These are phyloP conservation scores for Pristionchus maxplancki DNA, from an alignment of 2,888 invertebrate species.

Conservation along the genomic window DNA sequence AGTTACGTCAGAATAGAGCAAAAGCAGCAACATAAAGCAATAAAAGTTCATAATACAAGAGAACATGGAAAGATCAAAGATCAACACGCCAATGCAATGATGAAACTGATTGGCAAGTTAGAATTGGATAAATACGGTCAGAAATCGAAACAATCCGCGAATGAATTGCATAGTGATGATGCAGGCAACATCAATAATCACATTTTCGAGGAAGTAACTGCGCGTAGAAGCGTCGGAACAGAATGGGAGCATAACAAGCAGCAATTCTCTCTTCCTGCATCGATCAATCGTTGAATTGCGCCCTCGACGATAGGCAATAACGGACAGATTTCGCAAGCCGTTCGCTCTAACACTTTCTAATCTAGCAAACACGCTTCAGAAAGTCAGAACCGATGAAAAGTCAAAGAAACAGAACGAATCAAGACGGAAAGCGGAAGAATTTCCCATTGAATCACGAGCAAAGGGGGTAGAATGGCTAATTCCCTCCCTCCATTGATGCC, in stretches of 20 bases:
- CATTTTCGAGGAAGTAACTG: neutral
- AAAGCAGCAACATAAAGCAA: neutral
- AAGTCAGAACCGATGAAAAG: neutral
- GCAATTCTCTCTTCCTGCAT: neutral
- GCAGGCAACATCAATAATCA: neutral
- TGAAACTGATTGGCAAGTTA: too few species aligned
- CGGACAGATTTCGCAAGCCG: neutral
- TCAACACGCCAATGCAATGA: too few species aligned
- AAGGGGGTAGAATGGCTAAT: conserved; percentile 5
- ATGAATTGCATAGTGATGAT: neutral
- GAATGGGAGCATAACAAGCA: neutral
- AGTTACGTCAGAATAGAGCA: too few species aligned
- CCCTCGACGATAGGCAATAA: neutral
- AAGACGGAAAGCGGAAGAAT: neutral
- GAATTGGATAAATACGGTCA: too few species aligned
- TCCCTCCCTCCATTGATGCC: conserved; percentile 11
- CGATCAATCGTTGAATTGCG: conserved; percentile 13
- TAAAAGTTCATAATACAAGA: neutral
- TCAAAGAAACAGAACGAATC: neutral
- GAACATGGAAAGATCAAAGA: neutral
- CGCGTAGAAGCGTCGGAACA: neutral
- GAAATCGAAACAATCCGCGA: neutral
- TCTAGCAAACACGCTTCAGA: neutral
- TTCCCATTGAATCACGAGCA: neutral
- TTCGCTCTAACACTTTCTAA: neutral